Evolutionary conservation across 2,113 vertebrate genomes (phyloP).

Genomic region (Zosterops borbonicus): DNA sequence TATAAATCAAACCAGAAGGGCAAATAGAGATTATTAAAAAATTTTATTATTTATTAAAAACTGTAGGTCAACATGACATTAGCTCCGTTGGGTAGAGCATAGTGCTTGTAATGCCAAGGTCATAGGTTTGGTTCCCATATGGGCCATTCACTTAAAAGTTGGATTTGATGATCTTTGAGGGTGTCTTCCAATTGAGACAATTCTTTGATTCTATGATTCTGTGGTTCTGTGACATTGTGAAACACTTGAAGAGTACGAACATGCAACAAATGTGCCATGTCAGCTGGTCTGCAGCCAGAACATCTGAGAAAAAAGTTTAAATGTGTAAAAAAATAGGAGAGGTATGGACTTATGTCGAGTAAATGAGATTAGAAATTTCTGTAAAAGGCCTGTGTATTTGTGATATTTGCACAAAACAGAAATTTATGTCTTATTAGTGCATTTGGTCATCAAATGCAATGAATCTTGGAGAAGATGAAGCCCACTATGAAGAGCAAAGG

Average conservation of each 20-base stretch:
- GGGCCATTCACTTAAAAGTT: neutral
- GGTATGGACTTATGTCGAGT: accelerated
- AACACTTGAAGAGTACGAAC: neutral
- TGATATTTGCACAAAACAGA: neutral
- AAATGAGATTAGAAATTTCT: neutral
- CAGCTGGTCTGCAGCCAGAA: neutral
- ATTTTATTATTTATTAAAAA: neutral
- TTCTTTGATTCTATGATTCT: neutral
- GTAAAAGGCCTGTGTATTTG: neutral
- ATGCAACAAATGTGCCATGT: neutral
- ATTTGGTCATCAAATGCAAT: neutral
- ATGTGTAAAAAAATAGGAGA: neutral
- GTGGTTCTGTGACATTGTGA: no score
- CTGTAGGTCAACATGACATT: neutral
- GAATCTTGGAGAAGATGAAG: neutral
- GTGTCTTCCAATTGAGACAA: neutral
- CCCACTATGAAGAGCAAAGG: neutral
- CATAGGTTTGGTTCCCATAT: neutral
- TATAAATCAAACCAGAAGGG: neutral
- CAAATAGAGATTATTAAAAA: neutral
- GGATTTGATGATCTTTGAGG: neutral
- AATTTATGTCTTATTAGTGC: neutral
- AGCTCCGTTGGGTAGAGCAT: neutral
- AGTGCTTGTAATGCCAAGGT: neutral
- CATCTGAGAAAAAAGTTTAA: neutral